Conservation (phyloP, 2,113 vertebrate species). For the Eclectus roratus region DNA sequence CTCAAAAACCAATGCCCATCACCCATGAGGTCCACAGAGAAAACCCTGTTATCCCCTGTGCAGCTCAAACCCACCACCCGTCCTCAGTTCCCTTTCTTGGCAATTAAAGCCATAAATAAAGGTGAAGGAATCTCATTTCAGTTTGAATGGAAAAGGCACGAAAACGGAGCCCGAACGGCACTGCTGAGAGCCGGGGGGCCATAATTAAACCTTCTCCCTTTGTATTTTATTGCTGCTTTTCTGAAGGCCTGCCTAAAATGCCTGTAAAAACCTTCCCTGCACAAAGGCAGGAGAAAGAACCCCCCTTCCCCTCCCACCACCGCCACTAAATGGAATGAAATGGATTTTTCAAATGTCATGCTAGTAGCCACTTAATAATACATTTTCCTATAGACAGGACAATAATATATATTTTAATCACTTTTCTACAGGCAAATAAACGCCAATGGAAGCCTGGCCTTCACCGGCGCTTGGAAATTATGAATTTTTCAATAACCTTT, state of each 20-base stretch:
- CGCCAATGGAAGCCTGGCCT: conserved; percentile 80
- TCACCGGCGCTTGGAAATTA: conserved; percentile 84
- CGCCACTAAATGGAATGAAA: conserved; percentile 75
- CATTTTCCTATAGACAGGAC: conserved; percentile 82
- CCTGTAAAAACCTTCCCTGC: conserved; percentile 54
- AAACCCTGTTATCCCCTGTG: not conserved
- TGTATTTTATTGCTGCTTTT: conserved; percentile 25
- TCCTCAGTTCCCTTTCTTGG: not conserved
- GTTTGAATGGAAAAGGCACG: not conserved
- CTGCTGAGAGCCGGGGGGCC: conserved; percentile 50
- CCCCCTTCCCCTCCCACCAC: not conserved
- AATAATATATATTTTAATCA: conserved; percentile 86
- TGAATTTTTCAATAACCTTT: conserved; percentile 91
- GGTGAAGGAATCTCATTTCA: conserved; percentile 23
- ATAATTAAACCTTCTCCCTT: conserved; percentile 66
- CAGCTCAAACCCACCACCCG: not conserved
- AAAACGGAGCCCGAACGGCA: not conserved
- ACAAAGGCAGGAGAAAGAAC: conserved; percentile 24
- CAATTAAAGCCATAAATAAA: conserved; percentile 50
- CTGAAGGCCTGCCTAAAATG: conserved; percentile 64
- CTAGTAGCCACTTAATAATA: conserved; percentile 84
- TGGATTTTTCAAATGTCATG: conserved; percentile 81
- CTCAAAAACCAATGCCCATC: not conserved
- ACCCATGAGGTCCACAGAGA: rapidly evolving
- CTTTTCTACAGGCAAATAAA: conserved; percentile 82